Base-by-base conservation (phyloP, 1,140 invertebrate species). In the Nephila pilipes region DNA sequence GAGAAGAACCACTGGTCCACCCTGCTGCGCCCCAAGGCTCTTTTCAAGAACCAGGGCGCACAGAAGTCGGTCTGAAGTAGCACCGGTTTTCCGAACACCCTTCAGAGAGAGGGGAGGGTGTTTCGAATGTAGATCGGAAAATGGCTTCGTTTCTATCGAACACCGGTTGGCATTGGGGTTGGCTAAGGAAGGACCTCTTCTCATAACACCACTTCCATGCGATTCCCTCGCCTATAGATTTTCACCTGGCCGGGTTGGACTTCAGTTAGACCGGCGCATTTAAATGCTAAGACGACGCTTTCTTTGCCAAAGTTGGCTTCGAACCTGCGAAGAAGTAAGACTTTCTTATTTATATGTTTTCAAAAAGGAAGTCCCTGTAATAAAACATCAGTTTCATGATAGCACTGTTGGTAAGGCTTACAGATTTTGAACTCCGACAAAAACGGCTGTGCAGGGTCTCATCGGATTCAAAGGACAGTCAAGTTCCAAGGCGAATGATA, bases 231-330 rank as follows among this genome's bases (percentile, higher is more conserved):
- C 36, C 97, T 96, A 93, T 97, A 95, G 55, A 98, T 97, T 92
- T 97, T 96, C 85, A 97, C 96, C 95, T 97, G 96, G 94, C 97
- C 96, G 89, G 97, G 96, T 95, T 97, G 96, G 79, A 97, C 95
- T 95, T 97, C 97, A 60, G 97, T 96, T 94, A 97, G 96, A 65
- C 97, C 97, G 94, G 96, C 96, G 94, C 97, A 97, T 96, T 97
- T 97, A 95, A 98, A 98, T 83, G 97, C 96, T 93, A 98, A 97
- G 92, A 97, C 29, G 88, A 98, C 97, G 87, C 96, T 97, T 95
- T 97, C 97, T 94, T 97, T 97, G 29, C 97, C 97, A 95, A 98
- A 98, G 95, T 97, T 97, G 25, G 97, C 97, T 95, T 98, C 97
- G 95, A 98, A 98, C 95, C 97, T 98, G 94, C 2, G 29, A 83